Evolutionary conservation across 2,888 invertebrate species (phyloP).

Genomic region (Mythimna ferrago): DNA sequence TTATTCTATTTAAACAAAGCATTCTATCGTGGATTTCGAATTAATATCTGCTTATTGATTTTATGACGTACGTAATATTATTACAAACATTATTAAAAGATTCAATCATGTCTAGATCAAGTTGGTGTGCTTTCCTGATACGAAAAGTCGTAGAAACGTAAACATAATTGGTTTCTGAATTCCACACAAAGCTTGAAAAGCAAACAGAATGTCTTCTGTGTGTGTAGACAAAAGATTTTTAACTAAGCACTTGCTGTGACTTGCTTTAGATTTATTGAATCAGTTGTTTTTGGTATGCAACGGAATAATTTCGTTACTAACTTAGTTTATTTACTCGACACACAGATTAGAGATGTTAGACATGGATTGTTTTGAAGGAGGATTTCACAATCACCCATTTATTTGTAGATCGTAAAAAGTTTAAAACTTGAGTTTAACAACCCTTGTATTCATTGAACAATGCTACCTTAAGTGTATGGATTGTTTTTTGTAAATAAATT

Average conservation of each 20-base stretch:
- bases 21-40: neutral
- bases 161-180: constrained; percentile 39
- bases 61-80: no score
- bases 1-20: neutral
- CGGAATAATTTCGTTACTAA: constrained; percentile 66
- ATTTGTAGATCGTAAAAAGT: neutral
- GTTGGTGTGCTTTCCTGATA: neutral
- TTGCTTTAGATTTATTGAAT: constrained; percentile 86
- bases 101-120: neutral
- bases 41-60: neutral
- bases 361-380: constrained; percentile 63
- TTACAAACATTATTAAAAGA: neutral
- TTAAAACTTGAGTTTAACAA: constrained; percentile 1
- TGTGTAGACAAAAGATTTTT: constrained; percentile 70
- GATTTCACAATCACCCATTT: constrained; percentile 52
- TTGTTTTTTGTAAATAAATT: neutral
- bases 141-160: neutral
- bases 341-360: constrained; percentile 68
- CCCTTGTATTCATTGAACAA: neutral
- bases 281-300: constrained; percentile 83
- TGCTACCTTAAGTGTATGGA: neutral
- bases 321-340: constrained; percentile 70
- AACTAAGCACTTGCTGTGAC: constrained; percentile 66
- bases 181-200: constrained; percentile 53
- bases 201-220: constrained; percentile 56